Evolutionary conservation across 2,888 invertebrate species (phyloP).

Genomic region (Marasmarcha lunaedactyla): DNA sequence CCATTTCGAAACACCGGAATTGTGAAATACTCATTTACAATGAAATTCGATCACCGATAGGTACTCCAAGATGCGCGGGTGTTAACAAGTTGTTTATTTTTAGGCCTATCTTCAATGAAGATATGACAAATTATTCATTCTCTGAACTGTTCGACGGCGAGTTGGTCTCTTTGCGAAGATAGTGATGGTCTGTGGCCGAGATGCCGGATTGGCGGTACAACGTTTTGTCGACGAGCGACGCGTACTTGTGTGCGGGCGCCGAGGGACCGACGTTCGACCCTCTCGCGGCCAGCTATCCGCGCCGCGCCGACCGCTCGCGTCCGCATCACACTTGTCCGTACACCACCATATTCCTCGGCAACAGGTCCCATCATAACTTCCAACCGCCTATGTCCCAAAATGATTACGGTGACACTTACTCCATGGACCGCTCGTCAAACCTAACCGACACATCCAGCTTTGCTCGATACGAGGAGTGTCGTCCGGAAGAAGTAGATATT

Average conservation of each 20-base stretch:
- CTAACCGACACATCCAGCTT: slow-evolving; percentile 63
- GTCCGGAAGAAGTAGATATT: slow-evolving; percentile 39
- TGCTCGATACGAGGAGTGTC: slow-evolving; percentile 58
- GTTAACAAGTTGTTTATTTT: slow-evolving; percentile 4
- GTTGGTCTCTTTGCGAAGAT: slow-evolving; percentile 19
- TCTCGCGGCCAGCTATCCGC: slow-evolving; percentile 61
- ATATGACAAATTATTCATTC: neutral
- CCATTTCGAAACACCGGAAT: slow-evolving; percentile 1
- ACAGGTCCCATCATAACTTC: slow-evolving; percentile 36
- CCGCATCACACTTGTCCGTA: slow-evolving; percentile 60
- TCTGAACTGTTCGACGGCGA: slow-evolving; percentile 15
- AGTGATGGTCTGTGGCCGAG: slow-evolving; percentile 52
- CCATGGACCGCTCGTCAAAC: slow-evolving; percentile 58
- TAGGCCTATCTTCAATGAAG: slow-evolving; percentile 16
- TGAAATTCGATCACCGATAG: slow-evolving; percentile 32
- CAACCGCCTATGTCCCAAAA: slow-evolving; percentile 37
- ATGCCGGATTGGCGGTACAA: slow-evolving; percentile 71
- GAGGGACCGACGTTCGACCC: slow-evolving; percentile 40
- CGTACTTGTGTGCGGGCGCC: slow-evolving; percentile 44
- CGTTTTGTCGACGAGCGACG: slow-evolving; percentile 66
- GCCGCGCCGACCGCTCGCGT: slow-evolving; percentile 61
- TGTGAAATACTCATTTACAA: no score
- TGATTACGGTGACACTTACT: slow-evolving; percentile 56
- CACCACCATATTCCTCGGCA: slow-evolving; percentile 54
- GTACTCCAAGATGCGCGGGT: neutral